Conservation (phyloP, 2,888 invertebrate genomes). For the Brenthis hecate region DNA sequence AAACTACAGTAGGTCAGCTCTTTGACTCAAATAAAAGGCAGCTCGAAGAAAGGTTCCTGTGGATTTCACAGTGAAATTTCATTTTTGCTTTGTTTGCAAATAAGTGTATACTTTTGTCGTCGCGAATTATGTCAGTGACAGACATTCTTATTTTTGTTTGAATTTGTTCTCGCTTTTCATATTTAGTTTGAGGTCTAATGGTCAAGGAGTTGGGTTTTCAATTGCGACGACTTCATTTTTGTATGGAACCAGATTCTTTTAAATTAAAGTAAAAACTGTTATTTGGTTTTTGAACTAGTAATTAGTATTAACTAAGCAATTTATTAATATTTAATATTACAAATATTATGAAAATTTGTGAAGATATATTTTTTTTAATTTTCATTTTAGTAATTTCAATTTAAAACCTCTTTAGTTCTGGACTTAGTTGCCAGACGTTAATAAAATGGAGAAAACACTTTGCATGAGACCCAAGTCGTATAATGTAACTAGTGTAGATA, state of each 20-base stretch:
- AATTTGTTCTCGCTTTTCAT: conserved; percentile 1
- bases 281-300: too few relatives aligned
- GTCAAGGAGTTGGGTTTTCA: not conserved
- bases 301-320: too few relatives aligned
- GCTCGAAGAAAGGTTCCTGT: conserved; percentile 6
- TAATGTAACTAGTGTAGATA: too few relatives aligned
- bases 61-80: conserved; percentile 32
- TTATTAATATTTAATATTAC: too few relatives aligned
- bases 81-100: conserved; percentile 35
- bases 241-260: not conserved
- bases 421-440: too few relatives aligned
- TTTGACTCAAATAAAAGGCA: conserved; percentile 16
- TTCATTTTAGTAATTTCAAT: too few relatives aligned
- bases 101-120: conserved; percentile 38
- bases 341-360: too few relatives aligned
- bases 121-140: conserved; percentile 38
- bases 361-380: too few relatives aligned
- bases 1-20: conserved; percentile 15
- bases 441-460: too few relatives aligned
- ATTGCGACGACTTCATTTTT: not conserved
- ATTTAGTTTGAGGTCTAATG: not conserved
- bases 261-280: too few relatives aligned
- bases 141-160: conserved; percentile 28
- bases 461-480: too few relatives aligned
- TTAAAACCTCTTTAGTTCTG: too few relatives aligned